Evolutionary conservation across 2,797 vertebrate species (phyloP).

Genomic region (Falco concolor): DNA sequence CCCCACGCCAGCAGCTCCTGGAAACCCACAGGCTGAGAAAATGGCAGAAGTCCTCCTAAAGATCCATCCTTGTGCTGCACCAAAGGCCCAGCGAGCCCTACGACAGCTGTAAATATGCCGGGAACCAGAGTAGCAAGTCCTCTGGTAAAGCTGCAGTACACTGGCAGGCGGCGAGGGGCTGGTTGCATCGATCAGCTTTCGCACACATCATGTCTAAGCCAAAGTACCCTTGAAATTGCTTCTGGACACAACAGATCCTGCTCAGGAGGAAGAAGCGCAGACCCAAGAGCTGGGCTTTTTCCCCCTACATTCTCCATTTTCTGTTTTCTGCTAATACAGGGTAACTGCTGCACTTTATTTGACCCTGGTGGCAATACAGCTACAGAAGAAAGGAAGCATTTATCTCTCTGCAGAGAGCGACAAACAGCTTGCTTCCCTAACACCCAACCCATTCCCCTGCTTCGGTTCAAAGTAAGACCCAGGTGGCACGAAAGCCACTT

Average conservation of each 20-base stretch:
- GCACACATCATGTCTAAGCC: not conserved
- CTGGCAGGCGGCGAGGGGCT: not conserved
- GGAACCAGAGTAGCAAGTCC: not conserved
- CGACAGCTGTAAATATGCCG: not conserved
- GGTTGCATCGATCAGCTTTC: not conserved
- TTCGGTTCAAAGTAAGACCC: not conserved
- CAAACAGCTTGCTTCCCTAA: not conserved
- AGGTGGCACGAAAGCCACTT: not conserved
- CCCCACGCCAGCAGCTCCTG: not conserved
- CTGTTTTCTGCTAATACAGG: not conserved
- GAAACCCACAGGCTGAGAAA: not conserved
- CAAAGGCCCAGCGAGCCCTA: accelerated
- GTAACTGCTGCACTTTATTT: not conserved
- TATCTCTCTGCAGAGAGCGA: not conserved
- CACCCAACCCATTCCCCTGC: not conserved
- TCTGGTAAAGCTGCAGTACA: not conserved
- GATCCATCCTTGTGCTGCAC: not conserved
- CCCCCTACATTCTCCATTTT: not conserved
- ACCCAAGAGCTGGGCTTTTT: not conserved
- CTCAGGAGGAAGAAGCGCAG: not conserved
- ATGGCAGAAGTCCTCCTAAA: not conserved
- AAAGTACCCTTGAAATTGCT: not conserved
- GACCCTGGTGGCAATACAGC: accelerated
- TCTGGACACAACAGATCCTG: not conserved
- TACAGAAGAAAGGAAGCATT: not conserved